These are phyloP conservation scores for Dallia pectoralis DNA, from an alignment of 2,797 vertebrate genomes.

Conservation along the genomic window DNA sequence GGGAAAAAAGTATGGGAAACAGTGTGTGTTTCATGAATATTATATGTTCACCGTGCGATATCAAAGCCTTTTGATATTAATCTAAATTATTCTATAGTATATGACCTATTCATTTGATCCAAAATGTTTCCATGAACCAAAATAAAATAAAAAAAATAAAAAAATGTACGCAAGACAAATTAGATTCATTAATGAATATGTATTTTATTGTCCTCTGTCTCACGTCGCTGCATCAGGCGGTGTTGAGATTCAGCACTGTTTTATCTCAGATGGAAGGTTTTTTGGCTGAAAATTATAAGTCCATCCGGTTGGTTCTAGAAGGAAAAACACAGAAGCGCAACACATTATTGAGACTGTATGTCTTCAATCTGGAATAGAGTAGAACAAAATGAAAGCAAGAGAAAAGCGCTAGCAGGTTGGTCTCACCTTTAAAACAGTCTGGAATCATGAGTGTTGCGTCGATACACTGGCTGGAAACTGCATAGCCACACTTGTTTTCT, in stretches of 20 bases:
- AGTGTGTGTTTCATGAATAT: no score
- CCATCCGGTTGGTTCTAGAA: conserved; percentile 38
- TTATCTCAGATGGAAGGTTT: conserved; percentile 67
- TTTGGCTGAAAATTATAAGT: fast-evolving
- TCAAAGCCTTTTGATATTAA: no score
- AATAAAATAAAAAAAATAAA: no score
- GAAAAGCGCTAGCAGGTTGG: background rate
- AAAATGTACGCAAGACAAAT: no score
- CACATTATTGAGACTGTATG: background rate
- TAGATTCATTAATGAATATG: background rate
- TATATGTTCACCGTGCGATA: no score
- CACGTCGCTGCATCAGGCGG: background rate
- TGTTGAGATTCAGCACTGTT: conserved; percentile 53
- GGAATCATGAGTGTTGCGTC: conserved; percentile 78
- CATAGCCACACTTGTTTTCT: conserved; percentile 76
- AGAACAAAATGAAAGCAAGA: background rate
- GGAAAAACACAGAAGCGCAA: conserved; percentile 25
- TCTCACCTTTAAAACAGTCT: conserved; percentile 81
- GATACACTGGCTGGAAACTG: conserved; percentile 67
- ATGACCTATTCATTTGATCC: no score
- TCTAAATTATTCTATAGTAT: no score
- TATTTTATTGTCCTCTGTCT: background rate
- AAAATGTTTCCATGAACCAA: no score
- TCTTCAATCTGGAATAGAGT: background rate
- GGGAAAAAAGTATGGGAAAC: no score